These are phyloP conservation scores for Echeneis naucrates DNA, from an alignment of 2,797 vertebrate genomes.

Conservation along the genomic window DNA sequence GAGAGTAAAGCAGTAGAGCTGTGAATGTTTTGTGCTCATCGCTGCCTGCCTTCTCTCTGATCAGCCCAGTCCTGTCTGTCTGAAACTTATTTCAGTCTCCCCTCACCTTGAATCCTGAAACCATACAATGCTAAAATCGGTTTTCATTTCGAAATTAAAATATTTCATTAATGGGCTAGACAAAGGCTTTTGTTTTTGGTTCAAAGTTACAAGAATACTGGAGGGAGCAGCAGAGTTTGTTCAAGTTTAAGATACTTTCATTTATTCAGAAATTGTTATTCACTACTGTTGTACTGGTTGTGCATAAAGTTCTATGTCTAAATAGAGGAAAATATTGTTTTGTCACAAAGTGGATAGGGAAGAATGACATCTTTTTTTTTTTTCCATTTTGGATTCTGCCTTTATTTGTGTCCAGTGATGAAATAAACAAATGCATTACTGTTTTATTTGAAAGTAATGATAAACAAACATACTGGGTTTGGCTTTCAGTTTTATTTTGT, in stretches of 20 bases:
- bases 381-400: conserved; percentile 59
- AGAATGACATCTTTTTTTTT: conserved; percentile 17
- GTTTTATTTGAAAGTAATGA: conserved; percentile 66
- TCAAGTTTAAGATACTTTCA: conserved; percentile 49
- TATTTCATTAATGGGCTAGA: conserved; percentile 57
- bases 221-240: conserved; percentile 46
- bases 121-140: conserved; percentile 3
- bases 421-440: conserved; percentile 71
- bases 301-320: conserved; percentile 44
- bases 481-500: neutral
- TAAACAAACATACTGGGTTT: conserved; percentile 10
- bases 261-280: conserved; percentile 68
- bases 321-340: conserved; percentile 68
- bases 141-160: conserved; percentile 60
- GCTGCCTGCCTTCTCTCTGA: conserved; percentile 88
- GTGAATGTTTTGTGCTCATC: conserved; percentile 73
- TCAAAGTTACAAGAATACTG: conserved; percentile 54
- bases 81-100: conserved; percentile 53
- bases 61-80: conserved; percentile 70
- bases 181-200: conserved; percentile 58
- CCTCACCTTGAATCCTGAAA: conserved; percentile 12
- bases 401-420: conserved; percentile 59
- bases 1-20: conserved; percentile 85
- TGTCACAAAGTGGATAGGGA: conserved; percentile 54
- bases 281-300: conserved; percentile 59